These are phyloP conservation scores for Lucifuga dentata DNA, from an alignment of 2,113 vertebrate species.

Conservation along the genomic window DNA sequence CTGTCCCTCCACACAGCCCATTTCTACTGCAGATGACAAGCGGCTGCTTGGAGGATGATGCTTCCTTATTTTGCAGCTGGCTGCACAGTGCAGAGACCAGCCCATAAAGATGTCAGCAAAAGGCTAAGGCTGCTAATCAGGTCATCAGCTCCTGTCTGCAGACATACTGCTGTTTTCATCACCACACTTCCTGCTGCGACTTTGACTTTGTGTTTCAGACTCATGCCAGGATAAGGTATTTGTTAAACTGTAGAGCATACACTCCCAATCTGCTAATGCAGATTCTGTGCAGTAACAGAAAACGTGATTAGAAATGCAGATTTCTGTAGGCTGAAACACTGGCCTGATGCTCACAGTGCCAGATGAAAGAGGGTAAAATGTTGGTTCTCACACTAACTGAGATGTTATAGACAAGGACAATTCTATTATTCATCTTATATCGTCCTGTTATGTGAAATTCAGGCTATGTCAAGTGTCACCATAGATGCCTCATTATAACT, in stretches of 20 bases:
- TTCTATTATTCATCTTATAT: too few relatives aligned
- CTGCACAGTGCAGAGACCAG: constrained; percentile 44
- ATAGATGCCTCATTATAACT: too few relatives aligned
- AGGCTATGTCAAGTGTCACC: too few relatives aligned
- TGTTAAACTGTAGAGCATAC: constrained; percentile 25
- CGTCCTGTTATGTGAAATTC: too few relatives aligned
- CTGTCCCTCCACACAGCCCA: background rate
- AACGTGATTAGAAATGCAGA: constrained; percentile 51
- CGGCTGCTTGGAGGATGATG: constrained; percentile 31
- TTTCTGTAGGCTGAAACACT: constrained; percentile 17
- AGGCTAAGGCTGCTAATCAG: constrained; percentile 56
- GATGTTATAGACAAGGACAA: constrained; percentile 13
- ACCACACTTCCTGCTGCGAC: constrained; percentile 16
- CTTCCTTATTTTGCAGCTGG: constrained; percentile 41
- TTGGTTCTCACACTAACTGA: background rate
- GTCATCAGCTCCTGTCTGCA: constrained; percentile 59
- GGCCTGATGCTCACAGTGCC: constrained; percentile 21
- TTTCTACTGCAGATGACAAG: constrained; percentile 40
- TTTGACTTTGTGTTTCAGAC: constrained; percentile 33
- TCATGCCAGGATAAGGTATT: constrained; percentile 19
- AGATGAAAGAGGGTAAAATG: background rate
- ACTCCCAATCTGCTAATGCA: constrained; percentile 23
- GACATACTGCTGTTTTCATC: constrained; percentile 55
- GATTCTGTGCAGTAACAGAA: constrained; percentile 20
- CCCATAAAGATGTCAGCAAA: constrained; percentile 65